Conservation (phyloP, 2,797 vertebrate species). For the Etheostoma nigrum region DNA sequence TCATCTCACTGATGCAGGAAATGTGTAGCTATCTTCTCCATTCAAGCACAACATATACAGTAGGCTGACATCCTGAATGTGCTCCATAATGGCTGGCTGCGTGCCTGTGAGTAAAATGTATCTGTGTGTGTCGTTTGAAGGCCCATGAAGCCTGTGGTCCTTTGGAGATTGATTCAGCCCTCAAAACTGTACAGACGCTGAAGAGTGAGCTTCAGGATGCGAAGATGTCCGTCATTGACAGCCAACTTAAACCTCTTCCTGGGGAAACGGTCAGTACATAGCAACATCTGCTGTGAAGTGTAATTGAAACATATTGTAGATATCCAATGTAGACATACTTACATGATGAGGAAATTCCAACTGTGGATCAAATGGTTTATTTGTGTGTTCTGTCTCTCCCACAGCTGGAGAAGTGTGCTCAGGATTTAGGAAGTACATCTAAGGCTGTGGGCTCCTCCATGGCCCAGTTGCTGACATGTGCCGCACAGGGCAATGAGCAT, state of each 20-base stretch:
- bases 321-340: background rate
- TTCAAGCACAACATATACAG: background rate
- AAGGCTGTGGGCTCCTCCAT: conserved; percentile 98
- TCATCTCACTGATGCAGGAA: conserved; percentile 20
- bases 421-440: conserved; percentile 97
- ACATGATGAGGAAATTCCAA: background rate
- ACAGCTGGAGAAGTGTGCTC: conserved; percentile 97
- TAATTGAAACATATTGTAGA: background rate
- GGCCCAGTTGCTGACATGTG: conserved; percentile 97
- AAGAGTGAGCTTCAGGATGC: conserved; percentile 97
- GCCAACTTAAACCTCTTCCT: conserved; percentile 95
- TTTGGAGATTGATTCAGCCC: conserved; percentile 97
- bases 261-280: conserved; percentile 92
- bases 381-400: conserved; percentile 44
- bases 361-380: conserved; percentile 8
- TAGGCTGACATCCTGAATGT: background rate
- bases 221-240: conserved; percentile 94
- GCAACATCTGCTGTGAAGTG: conserved; percentile 13
- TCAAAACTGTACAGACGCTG: conserved; percentile 94
- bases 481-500: conserved; percentile 97
- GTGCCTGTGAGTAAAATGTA: conserved; percentile 23
- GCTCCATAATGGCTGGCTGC: conserved; percentile 6
- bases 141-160: conserved; percentile 98
- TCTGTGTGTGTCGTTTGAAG: conserved; percentile 72
- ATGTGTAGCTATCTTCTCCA: conserved; percentile 1